Evolutionary conservation across 2,797 vertebrate species (phyloP).

Genomic region (Moxostoma hubbsi): DNA sequence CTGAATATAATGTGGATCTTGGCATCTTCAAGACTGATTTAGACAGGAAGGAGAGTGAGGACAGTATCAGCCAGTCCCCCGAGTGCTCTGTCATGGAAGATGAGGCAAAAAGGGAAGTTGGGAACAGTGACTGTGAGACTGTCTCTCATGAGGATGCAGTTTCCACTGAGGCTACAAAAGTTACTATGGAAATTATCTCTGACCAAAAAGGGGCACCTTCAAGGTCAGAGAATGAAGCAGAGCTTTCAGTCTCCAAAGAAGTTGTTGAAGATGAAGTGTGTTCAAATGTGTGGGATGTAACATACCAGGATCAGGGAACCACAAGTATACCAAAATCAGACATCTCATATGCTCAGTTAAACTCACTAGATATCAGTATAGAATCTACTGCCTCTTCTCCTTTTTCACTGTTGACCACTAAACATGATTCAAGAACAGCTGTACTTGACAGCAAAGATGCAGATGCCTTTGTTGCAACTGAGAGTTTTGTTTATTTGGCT

Average conservation of each 20-base stretch:
- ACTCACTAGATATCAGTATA: slow-evolving; percentile 12
- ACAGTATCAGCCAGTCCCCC: slow-evolving; percentile 27
- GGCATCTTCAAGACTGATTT: slow-evolving; percentile 27
- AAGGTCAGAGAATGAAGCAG: slow-evolving; percentile 59
- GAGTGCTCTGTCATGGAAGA: slow-evolving; percentile 40
- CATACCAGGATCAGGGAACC: slow-evolving; percentile 48
- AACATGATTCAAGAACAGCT: slow-evolving; percentile 58
- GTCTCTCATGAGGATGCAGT: slow-evolving; percentile 63
- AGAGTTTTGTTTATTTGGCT: slow-evolving; percentile 84
- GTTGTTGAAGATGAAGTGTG: slow-evolving; percentile 52
- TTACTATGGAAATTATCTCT: slow-evolving; percentile 48
- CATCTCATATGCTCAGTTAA: slow-evolving; percentile 20
- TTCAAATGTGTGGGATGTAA: slow-evolving; percentile 23
- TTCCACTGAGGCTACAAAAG: slow-evolving; percentile 53
- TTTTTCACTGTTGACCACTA: slow-evolving; percentile 53
- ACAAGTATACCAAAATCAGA: slow-evolving; percentile 68
- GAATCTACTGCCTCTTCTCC: slow-evolving; percentile 60
- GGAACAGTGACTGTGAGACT: slow-evolving; percentile 61
- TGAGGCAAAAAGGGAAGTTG: slow-evolving; percentile 49
- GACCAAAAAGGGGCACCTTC: slow-evolving; percentile 59
- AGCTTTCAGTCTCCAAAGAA: slow-evolving; percentile 50
- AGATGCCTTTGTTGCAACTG: slow-evolving; percentile 75
- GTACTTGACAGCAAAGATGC: slow-evolving; percentile 67
- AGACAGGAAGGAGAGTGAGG: slow-evolving; percentile 12
- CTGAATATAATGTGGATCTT: slow-evolving; percentile 30